Evolutionary conservation across 2,113 vertebrate species (phyloP).

Genomic region (Tor tambroides): DNA sequence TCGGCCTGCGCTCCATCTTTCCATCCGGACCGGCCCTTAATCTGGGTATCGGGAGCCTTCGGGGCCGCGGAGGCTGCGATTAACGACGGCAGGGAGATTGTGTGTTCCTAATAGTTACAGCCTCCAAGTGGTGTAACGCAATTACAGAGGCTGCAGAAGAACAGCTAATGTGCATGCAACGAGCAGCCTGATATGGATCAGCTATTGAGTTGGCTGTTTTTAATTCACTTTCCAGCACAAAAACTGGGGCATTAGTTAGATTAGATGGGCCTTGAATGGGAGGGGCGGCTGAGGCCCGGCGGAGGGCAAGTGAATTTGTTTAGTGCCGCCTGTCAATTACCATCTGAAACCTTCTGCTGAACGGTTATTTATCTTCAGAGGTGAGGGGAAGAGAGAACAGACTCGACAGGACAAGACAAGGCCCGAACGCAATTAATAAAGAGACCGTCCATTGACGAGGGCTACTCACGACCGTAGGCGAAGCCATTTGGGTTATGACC

Average conservation of each 20-base stretch:
- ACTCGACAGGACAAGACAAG: constrained; percentile 69
- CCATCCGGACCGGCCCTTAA: constrained; percentile 62
- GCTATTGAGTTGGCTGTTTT: constrained; percentile 81
- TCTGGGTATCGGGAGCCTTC: constrained; percentile 67
- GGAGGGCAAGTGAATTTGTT: constrained; percentile 75
- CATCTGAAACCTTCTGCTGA: constrained; percentile 76
- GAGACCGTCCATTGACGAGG: constrained; percentile 68
- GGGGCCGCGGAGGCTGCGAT: constrained; percentile 73
- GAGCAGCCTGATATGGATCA: constrained; percentile 77
- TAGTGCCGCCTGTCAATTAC: constrained; percentile 82
- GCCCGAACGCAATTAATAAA: constrained; percentile 73
- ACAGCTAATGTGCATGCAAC: constrained; percentile 80
- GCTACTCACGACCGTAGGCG: constrained; percentile 35
- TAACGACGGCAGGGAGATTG: constrained; percentile 77
- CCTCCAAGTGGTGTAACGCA: constrained; percentile 80
- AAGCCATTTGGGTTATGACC: constrained; percentile 36
- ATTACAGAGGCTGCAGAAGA: constrained; percentile 79
- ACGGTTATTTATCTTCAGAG: constrained; percentile 70
- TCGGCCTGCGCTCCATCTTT: constrained; percentile 61
- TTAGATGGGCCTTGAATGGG: constrained; percentile 69
- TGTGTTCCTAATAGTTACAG: constrained; percentile 79
- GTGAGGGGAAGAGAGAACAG: constrained; percentile 49
- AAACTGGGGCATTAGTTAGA: constrained; percentile 82
- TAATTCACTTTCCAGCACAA: constrained; percentile 83
- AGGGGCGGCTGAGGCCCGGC: constrained; percentile 53